These are phyloP conservation scores for Ophiothrix spiculata DNA, from an alignment of 35 echinoderm and acorn worm genomes.

Conservation along the genomic window DNA sequence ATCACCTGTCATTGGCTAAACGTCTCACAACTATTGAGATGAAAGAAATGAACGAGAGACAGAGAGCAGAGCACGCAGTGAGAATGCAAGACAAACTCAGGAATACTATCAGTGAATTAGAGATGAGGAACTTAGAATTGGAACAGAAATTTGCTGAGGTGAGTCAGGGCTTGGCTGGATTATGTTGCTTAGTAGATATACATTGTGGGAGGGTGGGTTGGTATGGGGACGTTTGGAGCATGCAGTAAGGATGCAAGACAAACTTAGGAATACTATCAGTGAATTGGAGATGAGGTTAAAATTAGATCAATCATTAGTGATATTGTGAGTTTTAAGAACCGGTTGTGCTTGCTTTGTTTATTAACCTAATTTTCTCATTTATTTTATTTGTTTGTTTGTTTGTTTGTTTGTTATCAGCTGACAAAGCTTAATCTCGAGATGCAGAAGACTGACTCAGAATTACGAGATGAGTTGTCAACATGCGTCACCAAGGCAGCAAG, in stretches of 20 bases:
- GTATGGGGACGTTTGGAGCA: too few relatives aligned
- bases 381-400: too few relatives aligned
- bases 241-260: conserved; percentile 86
- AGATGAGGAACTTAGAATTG: conserved; percentile 90
- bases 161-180: too few relatives aligned
- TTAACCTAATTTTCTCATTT: too few relatives aligned
- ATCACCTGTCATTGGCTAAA: conserved; percentile 78
- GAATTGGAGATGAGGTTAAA: conserved; percentile 93
- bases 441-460: conserved; percentile 78
- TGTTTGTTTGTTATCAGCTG: conserved; percentile 54
- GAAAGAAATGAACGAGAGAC: conserved; percentile 99
- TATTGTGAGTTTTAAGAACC: too few relatives aligned
- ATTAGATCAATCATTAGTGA: too few relatives aligned
- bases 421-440: conserved; percentile 83
- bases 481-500: conserved; percentile 94
- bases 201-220: too few relatives aligned
- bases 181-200: too few relatives aligned
- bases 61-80: conserved; percentile 91
- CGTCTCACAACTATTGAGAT: conserved; percentile 92
- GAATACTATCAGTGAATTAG: conserved; percentile 79
- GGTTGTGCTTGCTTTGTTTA: too few relatives aligned
- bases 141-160: conserved; percentile 98
- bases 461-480: conserved; percentile 84
- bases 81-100: conserved; percentile 85
- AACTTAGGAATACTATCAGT: conserved; percentile 72